Conservation (phyloP, 2,888 invertebrate species). For the Drosophila limbata region DNA sequence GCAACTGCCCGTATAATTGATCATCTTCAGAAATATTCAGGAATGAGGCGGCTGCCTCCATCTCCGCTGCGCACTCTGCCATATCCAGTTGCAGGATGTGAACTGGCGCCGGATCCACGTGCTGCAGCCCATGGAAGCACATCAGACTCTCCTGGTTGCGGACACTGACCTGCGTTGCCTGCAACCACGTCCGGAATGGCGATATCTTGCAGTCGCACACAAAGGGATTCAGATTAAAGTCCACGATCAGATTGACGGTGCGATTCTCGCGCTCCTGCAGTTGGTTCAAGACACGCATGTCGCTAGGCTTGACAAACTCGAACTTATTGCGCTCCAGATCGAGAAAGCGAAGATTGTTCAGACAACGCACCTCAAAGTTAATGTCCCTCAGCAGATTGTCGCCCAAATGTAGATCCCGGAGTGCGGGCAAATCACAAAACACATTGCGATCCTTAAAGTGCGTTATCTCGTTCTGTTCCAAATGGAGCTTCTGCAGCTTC, state of each 20-base stretch:
- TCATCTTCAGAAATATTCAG: constrained; percentile 74
- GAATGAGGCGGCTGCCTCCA: constrained; percentile 80
- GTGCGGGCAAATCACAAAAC: constrained; percentile 89
- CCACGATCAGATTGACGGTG: constrained; percentile 86
- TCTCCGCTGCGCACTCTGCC: constrained; percentile 78
- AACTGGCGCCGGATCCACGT: constrained; percentile 75
- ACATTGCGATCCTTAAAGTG: constrained; percentile 88
- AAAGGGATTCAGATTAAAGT: constrained; percentile 89
- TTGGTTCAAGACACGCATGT: constrained; percentile 87
- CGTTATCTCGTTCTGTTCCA: constrained; percentile 91
- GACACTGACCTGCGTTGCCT: constrained; percentile 87
- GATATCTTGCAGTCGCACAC: constrained; percentile 89
- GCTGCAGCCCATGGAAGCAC: constrained; percentile 85
- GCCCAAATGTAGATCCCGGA: constrained; percentile 90
- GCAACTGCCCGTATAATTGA: constrained; percentile 68
- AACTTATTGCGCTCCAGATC: constrained; percentile 90
- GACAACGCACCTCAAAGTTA: constrained; percentile 89
- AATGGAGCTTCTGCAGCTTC: constrained; percentile 89
- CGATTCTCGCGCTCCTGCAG: constrained; percentile 85
- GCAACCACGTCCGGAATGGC: constrained; percentile 88
- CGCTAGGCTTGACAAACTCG: constrained; percentile 86
- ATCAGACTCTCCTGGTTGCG: constrained; percentile 87
- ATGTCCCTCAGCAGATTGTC: constrained; percentile 88
- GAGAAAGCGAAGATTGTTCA: constrained; percentile 88
- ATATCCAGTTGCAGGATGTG: constrained; percentile 81